Conservation (phyloP, 2,888 invertebrate species). For the Panopea generosa region DNA sequence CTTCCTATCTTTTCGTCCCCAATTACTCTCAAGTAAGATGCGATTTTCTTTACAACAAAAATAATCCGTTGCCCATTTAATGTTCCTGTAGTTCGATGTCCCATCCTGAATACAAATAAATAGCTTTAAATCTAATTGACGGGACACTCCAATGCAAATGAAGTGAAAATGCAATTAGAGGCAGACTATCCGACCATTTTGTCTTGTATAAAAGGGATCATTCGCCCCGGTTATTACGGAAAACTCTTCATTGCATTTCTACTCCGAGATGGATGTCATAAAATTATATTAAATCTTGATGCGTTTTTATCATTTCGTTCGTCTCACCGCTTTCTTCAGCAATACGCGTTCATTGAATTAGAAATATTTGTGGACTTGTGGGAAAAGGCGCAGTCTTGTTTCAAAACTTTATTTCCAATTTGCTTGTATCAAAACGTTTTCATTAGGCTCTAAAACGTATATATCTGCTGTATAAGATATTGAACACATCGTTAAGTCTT, state of each 20-base stretch:
- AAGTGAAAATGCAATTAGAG: slow-evolving; percentile 55
- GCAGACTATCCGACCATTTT: slow-evolving; percentile 40
- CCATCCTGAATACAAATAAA: slow-evolving; percentile 43
- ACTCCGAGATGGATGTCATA: slow-evolving; percentile 4
- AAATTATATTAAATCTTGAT: slow-evolving; percentile 22
- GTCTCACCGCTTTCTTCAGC: too few species aligned
- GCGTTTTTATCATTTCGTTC: slow-evolving; percentile 2
- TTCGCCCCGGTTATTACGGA: slow-evolving; percentile 41
- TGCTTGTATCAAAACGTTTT: too few species aligned
- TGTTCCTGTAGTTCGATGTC: slow-evolving; percentile 1
- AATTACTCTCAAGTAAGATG: slow-evolving; percentile 32
- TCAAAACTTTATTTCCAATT: too few species aligned
- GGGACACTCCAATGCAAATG: slow-evolving; percentile 37
- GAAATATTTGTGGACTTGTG: too few species aligned
- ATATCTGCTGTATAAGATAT: too few species aligned
- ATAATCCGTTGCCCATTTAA: slow-evolving; percentile 43
- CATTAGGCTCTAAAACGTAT: too few species aligned
- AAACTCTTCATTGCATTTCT: background rate
- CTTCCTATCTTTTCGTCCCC: slow-evolving; percentile 26
- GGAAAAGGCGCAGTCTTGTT: too few species aligned
- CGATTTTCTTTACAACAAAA: slow-evolving; percentile 30
- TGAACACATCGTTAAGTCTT: too few species aligned
- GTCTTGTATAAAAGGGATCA: slow-evolving; percentile 45
- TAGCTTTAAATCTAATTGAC: slow-evolving; percentile 44
- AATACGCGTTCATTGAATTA: too few species aligned